A percentile compares a stretch with the other conserved stretches of the same genome.
phyloP scores from a whole-genome alignment of 1,140 invertebrate genomes.

The Cydia amplana region DNA sequence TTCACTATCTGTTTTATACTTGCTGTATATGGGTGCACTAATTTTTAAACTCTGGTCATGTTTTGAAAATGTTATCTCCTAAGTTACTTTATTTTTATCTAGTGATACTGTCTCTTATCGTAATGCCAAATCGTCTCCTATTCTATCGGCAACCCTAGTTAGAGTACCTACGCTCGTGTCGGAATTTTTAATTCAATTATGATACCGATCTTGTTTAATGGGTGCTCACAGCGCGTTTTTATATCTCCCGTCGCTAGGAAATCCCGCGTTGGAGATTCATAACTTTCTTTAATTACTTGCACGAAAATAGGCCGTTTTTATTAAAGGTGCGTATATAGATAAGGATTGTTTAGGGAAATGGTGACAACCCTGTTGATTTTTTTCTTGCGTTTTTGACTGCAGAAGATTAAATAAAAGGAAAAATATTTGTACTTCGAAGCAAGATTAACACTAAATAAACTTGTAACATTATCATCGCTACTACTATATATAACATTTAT shows the following conservation, averaged over 20 bases:
- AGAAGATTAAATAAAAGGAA: no score
- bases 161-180: constrained; percentile 59
- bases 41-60: constrained; percentile 5
- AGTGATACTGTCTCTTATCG: neutral
- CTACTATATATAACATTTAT: no score
- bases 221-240: constrained; percentile 52
- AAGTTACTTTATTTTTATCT: neutral
- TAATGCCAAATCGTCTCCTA: neutral
- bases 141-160: constrained; percentile 36
- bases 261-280: constrained; percentile 49
- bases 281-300: constrained; percentile 49
- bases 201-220: constrained; percentile 77
- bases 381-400: neutral
- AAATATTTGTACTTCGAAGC: no score
- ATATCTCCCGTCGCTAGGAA: constrained; percentile 48
- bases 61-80: neutral
- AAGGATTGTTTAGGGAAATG: constrained; percentile 19
- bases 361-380: neutral
- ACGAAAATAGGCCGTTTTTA: constrained; percentile 36
- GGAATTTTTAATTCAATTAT: constrained; percentile 79
- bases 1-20: no score
- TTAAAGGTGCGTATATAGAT: constrained; percentile 20
- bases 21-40: neutral
- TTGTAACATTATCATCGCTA: no score
- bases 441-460: no score